phyloP scores from a whole-genome alignment of 2,113 vertebrate genomes.

The Melospiza melodia region DNA sequence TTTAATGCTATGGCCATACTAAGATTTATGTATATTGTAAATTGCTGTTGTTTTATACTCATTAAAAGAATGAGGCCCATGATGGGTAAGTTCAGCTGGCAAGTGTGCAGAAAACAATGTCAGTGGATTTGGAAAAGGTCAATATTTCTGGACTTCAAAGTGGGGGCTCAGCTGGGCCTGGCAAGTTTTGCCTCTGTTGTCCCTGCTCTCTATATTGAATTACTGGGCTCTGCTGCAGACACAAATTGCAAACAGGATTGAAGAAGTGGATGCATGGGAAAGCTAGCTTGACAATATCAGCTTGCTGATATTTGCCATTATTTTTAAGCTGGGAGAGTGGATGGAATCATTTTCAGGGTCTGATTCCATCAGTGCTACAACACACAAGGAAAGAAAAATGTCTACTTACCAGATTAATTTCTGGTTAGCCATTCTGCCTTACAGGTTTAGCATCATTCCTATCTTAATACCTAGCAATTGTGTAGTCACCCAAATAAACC shows the following conservation, averaged over 20 bases:
- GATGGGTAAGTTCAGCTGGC: neutral
- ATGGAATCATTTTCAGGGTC: neutral
- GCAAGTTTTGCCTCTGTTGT: neutral
- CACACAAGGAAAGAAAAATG: neutral
- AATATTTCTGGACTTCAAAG: neutral
- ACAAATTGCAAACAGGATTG: neutral
- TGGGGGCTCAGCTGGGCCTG: neutral
- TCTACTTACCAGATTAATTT: conserved; percentile 12
- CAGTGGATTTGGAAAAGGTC: conserved; percentile 16
- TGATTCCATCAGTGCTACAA: neutral
- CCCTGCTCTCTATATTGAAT: neutral
- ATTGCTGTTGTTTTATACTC: neutral
- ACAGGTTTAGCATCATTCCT: neutral
- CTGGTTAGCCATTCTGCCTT: neutral
- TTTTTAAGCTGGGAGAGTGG: neutral
- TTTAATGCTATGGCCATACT: neutral
- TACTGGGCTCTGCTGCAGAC: neutral
- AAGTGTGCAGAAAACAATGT: neutral
- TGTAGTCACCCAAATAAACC: neutral
- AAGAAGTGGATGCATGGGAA: neutral
- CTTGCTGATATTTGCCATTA: neutral
- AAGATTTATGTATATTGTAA: conserved; percentile 21
- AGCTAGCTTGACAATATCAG: neutral
- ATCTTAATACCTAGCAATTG: neutral
- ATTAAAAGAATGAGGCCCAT: neutral